A percentile compares a stretch with the other conserved stretches of the same genome.
phyloP scores from a whole-genome alignment of 2,888 invertebrate species.

The Pediacus dermestoides region DNA sequence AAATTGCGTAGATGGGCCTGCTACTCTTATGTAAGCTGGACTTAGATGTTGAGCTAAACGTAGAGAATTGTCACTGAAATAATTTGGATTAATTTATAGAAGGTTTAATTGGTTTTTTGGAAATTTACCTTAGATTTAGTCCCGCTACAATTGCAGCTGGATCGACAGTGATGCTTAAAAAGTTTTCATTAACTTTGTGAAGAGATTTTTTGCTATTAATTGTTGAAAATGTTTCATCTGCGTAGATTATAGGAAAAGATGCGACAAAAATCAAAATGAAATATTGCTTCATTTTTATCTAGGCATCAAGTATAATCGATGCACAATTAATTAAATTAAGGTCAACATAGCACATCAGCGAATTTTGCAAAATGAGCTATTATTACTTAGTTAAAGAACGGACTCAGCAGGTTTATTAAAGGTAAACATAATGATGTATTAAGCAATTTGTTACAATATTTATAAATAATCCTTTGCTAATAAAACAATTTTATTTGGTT shows the following conservation, averaged over 20 bases:
- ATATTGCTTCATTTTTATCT: background rate
- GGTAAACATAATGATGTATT: too few relatives aligned
- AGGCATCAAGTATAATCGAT: too few relatives aligned
- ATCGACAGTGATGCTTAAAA: conserved; percentile 70
- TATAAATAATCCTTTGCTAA: too few relatives aligned
- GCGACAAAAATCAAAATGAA: too few relatives aligned
- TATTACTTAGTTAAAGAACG: too few relatives aligned
- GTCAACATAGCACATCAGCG: too few relatives aligned
- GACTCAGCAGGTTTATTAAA: too few relatives aligned
- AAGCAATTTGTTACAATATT: too few relatives aligned
- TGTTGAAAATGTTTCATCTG: conserved; percentile 42
- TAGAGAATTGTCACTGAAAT: conserved; percentile 55
- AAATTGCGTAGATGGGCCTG: conserved; percentile 62
- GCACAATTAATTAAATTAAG: too few relatives aligned
- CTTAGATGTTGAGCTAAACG: conserved; percentile 65
- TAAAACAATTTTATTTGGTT: too few relatives aligned
- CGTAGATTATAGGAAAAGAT: too few relatives aligned
- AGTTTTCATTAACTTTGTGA: conserved; percentile 64
- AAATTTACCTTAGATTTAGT: conserved; percentile 47
- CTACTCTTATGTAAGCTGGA: conserved; percentile 71
- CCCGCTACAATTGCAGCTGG: conserved; percentile 60
- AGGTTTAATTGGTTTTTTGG: background rate
- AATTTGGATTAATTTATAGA: background rate
- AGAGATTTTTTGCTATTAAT: conserved; percentile 61
- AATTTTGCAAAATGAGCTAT: too few relatives aligned